phyloP scores from a whole-genome alignment of 2,888 invertebrate genomes.

The Hoplodrina ambigua region DNA sequence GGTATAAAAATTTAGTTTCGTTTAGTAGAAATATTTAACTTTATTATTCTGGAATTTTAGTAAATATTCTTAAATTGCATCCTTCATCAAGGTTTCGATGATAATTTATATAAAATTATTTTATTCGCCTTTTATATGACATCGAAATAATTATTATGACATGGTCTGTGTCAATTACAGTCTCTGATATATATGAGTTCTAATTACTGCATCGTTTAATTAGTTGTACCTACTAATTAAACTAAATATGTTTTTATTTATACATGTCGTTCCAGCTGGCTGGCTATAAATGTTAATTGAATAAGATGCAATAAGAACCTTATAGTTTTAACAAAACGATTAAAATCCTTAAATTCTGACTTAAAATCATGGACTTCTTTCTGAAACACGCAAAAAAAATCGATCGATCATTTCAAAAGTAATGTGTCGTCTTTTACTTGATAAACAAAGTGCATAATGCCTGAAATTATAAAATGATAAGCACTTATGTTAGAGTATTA shows the following conservation, averaged over 20 bases:
- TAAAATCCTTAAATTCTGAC: no score
- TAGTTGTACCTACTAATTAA: not conserved
- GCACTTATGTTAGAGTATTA: no score
- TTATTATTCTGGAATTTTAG: not conserved
- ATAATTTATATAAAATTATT: not conserved
- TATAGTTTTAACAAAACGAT: conserved; percentile 5
- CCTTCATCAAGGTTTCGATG: not conserved
- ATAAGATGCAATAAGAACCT: conserved; percentile 1
- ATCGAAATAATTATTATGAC: not conserved
- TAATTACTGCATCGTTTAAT: conserved; percentile 15
- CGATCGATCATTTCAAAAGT: conserved; percentile 28
- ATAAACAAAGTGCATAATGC: conserved; percentile 17
- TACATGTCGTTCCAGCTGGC: not conserved
- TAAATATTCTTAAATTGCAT: no score
- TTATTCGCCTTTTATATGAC: not conserved
- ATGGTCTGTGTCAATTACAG: not conserved
- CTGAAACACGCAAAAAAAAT: not conserved
- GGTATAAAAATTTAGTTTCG: not conserved
- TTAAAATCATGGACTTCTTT: not conserved
- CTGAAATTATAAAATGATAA: conserved; percentile 22
- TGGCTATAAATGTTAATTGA: not conserved
- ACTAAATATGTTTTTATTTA: not conserved
- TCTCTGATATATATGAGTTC: not conserved
- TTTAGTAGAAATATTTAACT: not conserved
- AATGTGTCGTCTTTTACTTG: conserved; percentile 19